Conservation (phyloP, 2,888 invertebrate genomes). For the Eupithecia tripunctaria region DNA sequence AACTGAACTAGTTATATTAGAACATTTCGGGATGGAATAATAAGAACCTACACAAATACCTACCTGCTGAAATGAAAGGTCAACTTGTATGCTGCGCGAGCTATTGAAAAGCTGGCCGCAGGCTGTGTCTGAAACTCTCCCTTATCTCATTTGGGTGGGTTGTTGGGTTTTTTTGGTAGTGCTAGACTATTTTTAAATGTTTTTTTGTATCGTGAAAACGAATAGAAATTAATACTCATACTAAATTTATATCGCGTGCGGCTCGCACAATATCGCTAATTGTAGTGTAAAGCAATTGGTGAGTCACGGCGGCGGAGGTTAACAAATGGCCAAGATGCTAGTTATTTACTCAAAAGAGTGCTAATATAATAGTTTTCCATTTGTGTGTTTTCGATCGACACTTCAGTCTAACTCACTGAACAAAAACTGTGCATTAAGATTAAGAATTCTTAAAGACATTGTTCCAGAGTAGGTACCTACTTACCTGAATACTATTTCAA, state of each 20-base stretch:
- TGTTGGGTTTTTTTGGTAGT: neutral
- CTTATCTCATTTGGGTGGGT: neutral
- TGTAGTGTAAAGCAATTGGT: too few relatives aligned
- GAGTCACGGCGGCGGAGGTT: too few relatives aligned
- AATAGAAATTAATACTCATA: neutral
- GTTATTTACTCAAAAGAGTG: too few relatives aligned
- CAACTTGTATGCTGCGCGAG: neutral
- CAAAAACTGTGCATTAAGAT: neutral
- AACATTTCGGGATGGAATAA: conserved; percentile 55
- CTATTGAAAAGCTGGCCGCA: neutral
- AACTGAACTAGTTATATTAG: conserved; percentile 61
- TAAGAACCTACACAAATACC: conserved; percentile 58
- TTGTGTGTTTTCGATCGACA: too few relatives aligned
- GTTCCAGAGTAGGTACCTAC: neutral
- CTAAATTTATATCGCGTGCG: too few relatives aligned
- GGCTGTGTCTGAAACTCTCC: neutral
- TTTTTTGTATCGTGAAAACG: neutral
- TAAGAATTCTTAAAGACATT: neutral
- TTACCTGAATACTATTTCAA: neutral
- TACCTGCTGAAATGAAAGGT: conserved; percentile 23
- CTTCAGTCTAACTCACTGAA: too few relatives aligned
- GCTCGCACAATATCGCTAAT: too few relatives aligned
- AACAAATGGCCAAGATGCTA: too few relatives aligned
- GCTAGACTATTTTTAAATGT: too few relatives aligned
- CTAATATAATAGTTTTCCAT: too few relatives aligned